Percentiles rank a stretch among this genome's conserved stretches.
phyloP scores from a whole-genome alignment of 2,113 vertebrate species.

The Bambusicola thoracicus region DNA sequence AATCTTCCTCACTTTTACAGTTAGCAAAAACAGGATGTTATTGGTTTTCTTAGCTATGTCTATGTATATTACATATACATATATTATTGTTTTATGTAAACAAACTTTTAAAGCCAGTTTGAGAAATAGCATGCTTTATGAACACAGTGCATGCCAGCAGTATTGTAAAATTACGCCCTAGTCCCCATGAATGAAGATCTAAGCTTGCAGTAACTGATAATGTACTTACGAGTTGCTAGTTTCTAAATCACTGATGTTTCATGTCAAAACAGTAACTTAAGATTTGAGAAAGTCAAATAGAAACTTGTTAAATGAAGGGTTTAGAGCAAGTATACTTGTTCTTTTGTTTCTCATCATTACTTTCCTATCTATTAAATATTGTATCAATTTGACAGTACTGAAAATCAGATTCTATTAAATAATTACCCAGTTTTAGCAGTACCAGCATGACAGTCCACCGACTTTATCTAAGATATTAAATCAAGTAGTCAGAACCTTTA shows the following conservation, averaged over 20 bases:
- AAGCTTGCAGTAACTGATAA: not conserved
- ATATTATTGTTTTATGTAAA: not conserved
- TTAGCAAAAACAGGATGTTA: not conserved
- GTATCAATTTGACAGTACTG: conserved; percentile 60
- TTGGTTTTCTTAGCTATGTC: not conserved
- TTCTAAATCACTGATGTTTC: not conserved
- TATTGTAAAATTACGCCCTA: not conserved
- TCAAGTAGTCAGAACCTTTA: not conserved
- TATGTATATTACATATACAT: no score
- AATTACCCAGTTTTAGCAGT: conserved; percentile 62
- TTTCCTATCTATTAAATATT: conserved; percentile 42
- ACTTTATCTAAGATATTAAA: conserved; percentile 25
- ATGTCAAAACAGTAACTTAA: not conserved
- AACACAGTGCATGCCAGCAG: not conserved
- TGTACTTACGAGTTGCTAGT: not conserved
- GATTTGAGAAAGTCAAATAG: not conserved
- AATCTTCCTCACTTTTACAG: no score
- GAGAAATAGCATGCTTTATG: not conserved
- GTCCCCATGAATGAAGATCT: not conserved
- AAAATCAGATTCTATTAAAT: conserved; percentile 66
- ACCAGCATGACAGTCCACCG: conserved; percentile 36
- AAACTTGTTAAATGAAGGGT: not conserved
- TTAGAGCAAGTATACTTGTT: not conserved
- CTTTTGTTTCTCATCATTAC: not conserved
- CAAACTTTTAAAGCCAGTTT: not conserved